phyloP scores from a whole-genome alignment of 1,140 invertebrate species.

The Hypothenemus hampei region DNA sequence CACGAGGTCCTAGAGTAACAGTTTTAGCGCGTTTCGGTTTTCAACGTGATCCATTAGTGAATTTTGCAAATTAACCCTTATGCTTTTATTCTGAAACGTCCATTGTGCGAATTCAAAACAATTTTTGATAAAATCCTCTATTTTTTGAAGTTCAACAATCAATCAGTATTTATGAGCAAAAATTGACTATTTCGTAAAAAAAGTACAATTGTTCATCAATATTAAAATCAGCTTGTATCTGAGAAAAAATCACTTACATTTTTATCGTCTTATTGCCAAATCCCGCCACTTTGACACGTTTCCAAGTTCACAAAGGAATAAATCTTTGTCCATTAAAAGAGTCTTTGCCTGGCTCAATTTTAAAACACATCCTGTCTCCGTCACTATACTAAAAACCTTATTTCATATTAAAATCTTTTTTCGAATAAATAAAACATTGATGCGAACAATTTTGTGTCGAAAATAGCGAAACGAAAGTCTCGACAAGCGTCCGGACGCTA shows the following conservation, averaged over 20 bases:
- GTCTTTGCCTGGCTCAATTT: neutral
- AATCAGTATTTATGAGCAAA: too few species aligned
- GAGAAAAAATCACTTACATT: slow-evolving; percentile 11
- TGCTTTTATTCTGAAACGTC: neutral
- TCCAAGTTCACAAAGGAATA: slow-evolving; percentile 1
- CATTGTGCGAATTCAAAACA: too few species aligned
- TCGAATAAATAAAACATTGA: neutral
- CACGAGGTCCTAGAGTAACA: slow-evolving; percentile 10
- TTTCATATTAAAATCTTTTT: slow-evolving; percentile 2
- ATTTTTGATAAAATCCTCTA: too few species aligned
- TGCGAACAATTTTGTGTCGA: too few species aligned
- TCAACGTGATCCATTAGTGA: slow-evolving; percentile 16
- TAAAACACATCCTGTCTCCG: neutral
- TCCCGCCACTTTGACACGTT: slow-evolving; percentile 5
- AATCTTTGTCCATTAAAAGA: neutral
- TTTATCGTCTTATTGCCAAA: slow-evolving; percentile 3
- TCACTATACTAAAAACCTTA: neutral
- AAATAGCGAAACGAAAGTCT: neutral
- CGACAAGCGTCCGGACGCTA: slow-evolving; percentile 1
- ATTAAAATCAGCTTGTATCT: neutral
- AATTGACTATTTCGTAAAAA: neutral
- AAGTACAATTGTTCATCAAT: neutral
- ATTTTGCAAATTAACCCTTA: slow-evolving; percentile 8
- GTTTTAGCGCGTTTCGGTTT: slow-evolving; percentile 11
- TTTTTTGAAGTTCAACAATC: too few species aligned